phyloP scores from a whole-genome alignment of 1,140 invertebrate genomes.

The Zaprionus lachaisei region DNA sequence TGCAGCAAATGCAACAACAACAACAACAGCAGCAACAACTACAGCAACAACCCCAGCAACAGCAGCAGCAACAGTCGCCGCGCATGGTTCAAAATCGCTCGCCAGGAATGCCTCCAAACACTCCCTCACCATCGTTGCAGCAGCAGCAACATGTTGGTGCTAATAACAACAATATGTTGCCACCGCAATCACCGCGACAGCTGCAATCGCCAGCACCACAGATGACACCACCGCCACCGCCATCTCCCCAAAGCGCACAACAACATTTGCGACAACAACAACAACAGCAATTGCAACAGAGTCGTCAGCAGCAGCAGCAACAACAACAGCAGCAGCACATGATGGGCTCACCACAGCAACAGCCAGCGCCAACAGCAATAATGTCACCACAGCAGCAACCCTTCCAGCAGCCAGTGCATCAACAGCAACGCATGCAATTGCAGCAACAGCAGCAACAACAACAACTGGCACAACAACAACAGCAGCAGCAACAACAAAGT shows the following conservation, averaged over 20 bases:
- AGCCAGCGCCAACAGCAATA: constrained; percentile 55
- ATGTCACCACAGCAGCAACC: constrained; percentile 71
- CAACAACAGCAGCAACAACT: constrained; percentile 78
- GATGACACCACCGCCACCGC: constrained; percentile 81
- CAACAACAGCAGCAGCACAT: constrained; percentile 63
- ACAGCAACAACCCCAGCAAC: constrained; percentile 64
- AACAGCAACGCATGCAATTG: constrained; percentile 63
- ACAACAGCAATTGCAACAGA: constrained; percentile 63
- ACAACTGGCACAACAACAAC: constrained; percentile 68
- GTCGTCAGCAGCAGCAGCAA: constrained; percentile 62
- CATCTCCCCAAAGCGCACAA: constrained; percentile 82
- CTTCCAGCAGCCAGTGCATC: constrained; percentile 52
- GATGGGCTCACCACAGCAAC: constrained; percentile 72
- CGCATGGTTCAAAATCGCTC: constrained; percentile 81
- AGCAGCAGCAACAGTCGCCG: constrained; percentile 79
- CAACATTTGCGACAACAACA: constrained; percentile 81
- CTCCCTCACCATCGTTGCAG: constrained; percentile 66
- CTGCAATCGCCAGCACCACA: constrained; percentile 81
- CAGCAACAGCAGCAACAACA: constrained; percentile 59
- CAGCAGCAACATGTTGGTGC: constrained; percentile 69
- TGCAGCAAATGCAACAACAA: constrained; percentile 81
- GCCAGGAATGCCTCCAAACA: constrained; percentile 68
- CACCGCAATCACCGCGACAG: constrained; percentile 77
- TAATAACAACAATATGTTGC: constrained; percentile 63
- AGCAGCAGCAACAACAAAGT: constrained; percentile 73